Percentiles rank a stretch among this genome's conserved stretches.
Conservation (phyloP, 2,113 vertebrate genomes). For the Poecilia latipinna region DNA sequence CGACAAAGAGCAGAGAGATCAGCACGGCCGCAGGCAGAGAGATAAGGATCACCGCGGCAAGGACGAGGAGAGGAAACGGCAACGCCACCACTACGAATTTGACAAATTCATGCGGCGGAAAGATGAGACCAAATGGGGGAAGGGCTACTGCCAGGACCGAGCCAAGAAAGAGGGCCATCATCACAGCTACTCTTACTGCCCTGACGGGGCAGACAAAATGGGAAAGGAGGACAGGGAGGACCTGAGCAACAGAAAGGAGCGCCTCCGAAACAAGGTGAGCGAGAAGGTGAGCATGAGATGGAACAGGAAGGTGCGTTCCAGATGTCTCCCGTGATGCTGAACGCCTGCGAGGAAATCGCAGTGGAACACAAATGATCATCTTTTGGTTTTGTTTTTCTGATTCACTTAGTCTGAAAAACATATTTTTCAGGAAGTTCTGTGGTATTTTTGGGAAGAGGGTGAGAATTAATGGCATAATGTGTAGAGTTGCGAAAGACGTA, state of each 20-base stretch:
- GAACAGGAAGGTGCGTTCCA: background rate
- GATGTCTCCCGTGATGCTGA: background rate
- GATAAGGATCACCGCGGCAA: constrained; percentile 89
- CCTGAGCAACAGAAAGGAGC: constrained; percentile 87
- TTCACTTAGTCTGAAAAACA: background rate
- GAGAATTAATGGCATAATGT: no score
- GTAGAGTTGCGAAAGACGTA: no score
- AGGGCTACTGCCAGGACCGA: constrained; percentile 88
- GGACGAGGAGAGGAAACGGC: constrained; percentile 87
- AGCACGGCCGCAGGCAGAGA: constrained; percentile 84
- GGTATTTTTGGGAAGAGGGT: background rate
- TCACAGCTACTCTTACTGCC: constrained; percentile 80
- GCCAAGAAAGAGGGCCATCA: constrained; percentile 89
- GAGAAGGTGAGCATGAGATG: constrained; percentile 77
- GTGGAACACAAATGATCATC: background rate
- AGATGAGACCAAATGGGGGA: constrained; percentile 92
- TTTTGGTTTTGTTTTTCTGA: background rate
- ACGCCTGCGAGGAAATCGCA: background rate
- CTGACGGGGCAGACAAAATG: constrained; percentile 85
- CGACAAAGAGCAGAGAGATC: constrained; percentile 90
- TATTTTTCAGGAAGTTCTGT: background rate
- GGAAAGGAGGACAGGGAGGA: constrained; percentile 89
- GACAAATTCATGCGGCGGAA: constrained; percentile 89
- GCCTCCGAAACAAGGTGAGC: constrained; percentile 91
- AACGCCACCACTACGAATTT: constrained; percentile 88